Evolutionary conservation across 2,888 invertebrate genomes (phyloP), one percentile per base, ranked within the genome.

Genomic region (Cremastinae sp.): DNA sequence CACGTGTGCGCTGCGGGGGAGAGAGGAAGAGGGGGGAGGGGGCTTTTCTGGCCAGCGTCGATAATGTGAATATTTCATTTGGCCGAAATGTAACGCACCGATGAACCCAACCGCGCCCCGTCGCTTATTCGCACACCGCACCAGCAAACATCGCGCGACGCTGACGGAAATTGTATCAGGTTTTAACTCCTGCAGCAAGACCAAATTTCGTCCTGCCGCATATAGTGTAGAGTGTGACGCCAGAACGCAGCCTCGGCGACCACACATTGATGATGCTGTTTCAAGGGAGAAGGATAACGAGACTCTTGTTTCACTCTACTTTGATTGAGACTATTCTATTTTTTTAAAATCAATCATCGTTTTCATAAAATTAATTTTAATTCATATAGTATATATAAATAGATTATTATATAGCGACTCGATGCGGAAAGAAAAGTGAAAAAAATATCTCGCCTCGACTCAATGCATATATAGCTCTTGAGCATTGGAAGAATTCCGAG

Each of bases 41-140:
- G 16, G 43, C 28, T 66, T 41, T 43, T 43, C 45, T 49, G n/a
- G 61, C 20, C 66, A 71, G 74, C 66, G 74, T 74, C 75, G 80
- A 78, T 83, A 81, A 82, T 80, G 81, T 82, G 83, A 85, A 85
- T 85, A 85, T 86, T 86, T 85, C 80, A 82, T 84, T 83, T 79
- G 79, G 77, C 74, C 79, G 76, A 83, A 82, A 81, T 79, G 81
- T 79, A 68, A 74, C 65, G 77, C 70, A 75, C 74, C 69, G 73
- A 70, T 74, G 77, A 74, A 65, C 74, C 53, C 64, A 64, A 47
- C 65, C 58, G 62, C 68, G 51, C 65, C 38, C 34, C 54, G 62
- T 51, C 53, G 62, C 36, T 41, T n/a, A n/a, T n/a, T 59, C 75
- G 59, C 59, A 70, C 59, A 73, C 73, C 72, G 34, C 78, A 73